Percentiles rank a stretch among this genome's conserved stretches.
phyloP scores from a whole-genome alignment of 2,888 invertebrate species.

The Hymenopus coronatus region DNA sequence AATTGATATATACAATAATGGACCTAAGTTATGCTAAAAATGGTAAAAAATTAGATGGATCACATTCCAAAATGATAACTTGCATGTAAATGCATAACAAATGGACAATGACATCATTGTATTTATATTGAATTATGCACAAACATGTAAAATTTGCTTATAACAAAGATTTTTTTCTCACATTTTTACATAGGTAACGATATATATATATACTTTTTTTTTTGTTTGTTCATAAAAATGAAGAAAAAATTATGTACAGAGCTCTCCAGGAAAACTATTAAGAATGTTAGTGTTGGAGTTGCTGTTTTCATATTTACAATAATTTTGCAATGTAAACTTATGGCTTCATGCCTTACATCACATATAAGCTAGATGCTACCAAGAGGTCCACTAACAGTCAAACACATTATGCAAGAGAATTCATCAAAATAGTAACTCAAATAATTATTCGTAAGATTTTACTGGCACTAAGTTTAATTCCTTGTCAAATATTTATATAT shows the following conservation, averaged over 20 bases:
- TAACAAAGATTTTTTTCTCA: constrained; percentile 32
- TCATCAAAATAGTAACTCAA: constrained; percentile 20
- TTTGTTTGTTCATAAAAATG: constrained; percentile 18
- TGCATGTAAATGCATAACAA: constrained; percentile 33
- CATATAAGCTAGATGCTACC: constrained; percentile 28
- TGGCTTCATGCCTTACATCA: constrained; percentile 27
- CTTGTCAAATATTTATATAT: constrained; percentile 26
- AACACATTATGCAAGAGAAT: constrained; percentile 21
- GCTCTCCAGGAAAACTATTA: constrained; percentile 29
- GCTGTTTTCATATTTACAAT: constrained; percentile 35
- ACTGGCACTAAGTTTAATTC: constrained; percentile 1
- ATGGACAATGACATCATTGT: constrained; percentile 26
- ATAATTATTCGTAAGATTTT: constrained; percentile 3
- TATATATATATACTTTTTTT: constrained; percentile 27
- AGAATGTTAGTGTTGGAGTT: constrained; percentile 25
- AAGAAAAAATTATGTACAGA: constrained; percentile 32
- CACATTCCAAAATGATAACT: constrained; percentile 29
- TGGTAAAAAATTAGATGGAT: constrained; percentile 32
- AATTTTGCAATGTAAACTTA: constrained; percentile 30
- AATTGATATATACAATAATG: constrained; percentile 24
- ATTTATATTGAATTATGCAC: constrained; percentile 31
- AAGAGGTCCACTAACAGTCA: background rate
- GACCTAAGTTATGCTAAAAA: constrained; percentile 33
- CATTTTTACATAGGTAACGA: constrained; percentile 32
- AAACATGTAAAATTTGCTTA: constrained; percentile 31